phyloP scores from a whole-genome alignment of 2,888 invertebrate species.

The Melipona bicolor region DNA sequence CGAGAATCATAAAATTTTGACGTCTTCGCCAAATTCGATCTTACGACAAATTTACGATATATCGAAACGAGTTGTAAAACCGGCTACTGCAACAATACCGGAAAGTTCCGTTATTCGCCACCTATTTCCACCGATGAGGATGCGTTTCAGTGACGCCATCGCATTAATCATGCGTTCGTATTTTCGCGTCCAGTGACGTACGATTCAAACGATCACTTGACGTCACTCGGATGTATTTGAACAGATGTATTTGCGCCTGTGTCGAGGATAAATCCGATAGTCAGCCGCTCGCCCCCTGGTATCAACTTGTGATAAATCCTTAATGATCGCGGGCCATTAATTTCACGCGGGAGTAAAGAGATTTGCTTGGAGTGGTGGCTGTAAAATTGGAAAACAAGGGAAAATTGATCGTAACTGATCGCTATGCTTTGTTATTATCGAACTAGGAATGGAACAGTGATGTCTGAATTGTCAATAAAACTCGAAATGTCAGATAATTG shows the following conservation, averaged over 20 bases:
- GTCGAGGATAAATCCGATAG: slow-evolving; percentile 40
- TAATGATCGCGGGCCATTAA: not conserved
- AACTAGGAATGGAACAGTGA: not conserved
- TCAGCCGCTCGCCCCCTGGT: slow-evolving; percentile 26
- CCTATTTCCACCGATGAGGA: not conserved
- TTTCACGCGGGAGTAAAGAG: not conserved
- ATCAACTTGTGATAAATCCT: slow-evolving; percentile 40
- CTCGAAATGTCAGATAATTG: not conserved
- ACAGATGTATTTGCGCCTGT: slow-evolving; percentile 47
- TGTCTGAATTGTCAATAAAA: not conserved
- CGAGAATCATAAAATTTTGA: not conserved
- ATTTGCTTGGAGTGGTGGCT: not conserved
- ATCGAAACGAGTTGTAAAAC: not conserved
- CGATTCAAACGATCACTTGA: slow-evolving; percentile 51
- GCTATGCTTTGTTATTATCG: not conserved
- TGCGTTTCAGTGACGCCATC: slow-evolving; percentile 24
- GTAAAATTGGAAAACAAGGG: not conserved
- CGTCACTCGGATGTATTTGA: slow-evolving; percentile 54
- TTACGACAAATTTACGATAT: not conserved
- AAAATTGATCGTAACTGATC: not conserved
- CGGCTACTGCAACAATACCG: not conserved
- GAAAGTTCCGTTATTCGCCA: not conserved
- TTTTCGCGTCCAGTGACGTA: slow-evolving; percentile 59
- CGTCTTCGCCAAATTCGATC: not conserved
- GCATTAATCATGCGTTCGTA: slow-evolving; percentile 28